Percentiles rank a stretch among this genome's conserved stretches.
phyloP scores from a whole-genome alignment of 92 coral and sea anemone species.

The Micromussa lordhowensis region DNA sequence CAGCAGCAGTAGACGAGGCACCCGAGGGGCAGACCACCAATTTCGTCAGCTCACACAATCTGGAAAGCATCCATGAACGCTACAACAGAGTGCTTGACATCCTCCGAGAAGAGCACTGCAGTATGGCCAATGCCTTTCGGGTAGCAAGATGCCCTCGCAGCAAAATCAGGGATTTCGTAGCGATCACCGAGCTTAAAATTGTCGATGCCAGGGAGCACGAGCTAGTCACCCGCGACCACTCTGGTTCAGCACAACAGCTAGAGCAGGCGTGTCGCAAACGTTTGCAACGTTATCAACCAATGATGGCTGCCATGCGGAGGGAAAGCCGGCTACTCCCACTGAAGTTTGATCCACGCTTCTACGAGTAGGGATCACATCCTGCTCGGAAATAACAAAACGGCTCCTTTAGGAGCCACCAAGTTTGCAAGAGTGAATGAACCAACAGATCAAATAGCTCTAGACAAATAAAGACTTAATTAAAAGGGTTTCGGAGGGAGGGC shows the following conservation, averaged over 20 bases:
- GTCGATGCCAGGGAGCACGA: constrained; percentile 18
- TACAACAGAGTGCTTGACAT: too few relatives aligned
- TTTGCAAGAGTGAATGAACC: too few relatives aligned
- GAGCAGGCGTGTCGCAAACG: constrained; percentile 3
- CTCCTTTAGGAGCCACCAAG: too few relatives aligned
- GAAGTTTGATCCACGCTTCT: constrained; percentile 1
- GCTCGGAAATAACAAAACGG: constrained; percentile 25
- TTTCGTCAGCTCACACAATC: too few relatives aligned
- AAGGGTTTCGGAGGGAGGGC: too few relatives aligned
- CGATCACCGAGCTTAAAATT: constrained; percentile 16
- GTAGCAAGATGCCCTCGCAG: constrained; percentile 31
- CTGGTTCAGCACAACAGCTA: not conserved
- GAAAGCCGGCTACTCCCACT: too few relatives aligned
- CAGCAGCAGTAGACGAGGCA: constrained; percentile 20
- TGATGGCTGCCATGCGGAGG: constrained; percentile 13
- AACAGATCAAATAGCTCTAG: too few relatives aligned
- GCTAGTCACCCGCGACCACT: not conserved
- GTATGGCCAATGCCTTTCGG: constrained; percentile 20
- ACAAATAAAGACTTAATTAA: too few relatives aligned
- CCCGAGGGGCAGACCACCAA: not conserved
- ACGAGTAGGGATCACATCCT: constrained; percentile 13
- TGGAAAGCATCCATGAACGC: too few relatives aligned
- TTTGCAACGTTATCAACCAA: not conserved
- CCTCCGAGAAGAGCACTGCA: not conserved
- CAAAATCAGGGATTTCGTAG: constrained; percentile 47